A percentile compares a stretch with the other conserved stretches of the same genome.
Evolutionary conservation across 2,888 invertebrate species (phyloP).

Genomic region (Phalera bucephala): DNA sequence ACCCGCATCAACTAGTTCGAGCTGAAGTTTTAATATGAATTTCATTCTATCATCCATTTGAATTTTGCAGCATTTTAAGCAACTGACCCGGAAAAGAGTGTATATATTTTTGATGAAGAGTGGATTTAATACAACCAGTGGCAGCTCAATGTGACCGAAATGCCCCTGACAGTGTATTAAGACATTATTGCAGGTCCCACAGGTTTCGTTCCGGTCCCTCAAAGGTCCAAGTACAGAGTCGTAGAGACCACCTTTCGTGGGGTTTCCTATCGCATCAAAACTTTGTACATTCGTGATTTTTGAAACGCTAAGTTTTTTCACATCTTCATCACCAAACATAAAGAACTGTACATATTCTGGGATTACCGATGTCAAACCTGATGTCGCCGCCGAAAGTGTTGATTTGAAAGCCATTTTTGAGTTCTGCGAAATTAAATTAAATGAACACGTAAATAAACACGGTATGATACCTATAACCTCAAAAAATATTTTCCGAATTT

Average conservation of each 20-base stretch:
- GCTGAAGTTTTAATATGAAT: conserved; percentile 85
- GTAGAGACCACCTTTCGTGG: conserved; percentile 93
- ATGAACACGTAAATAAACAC: conserved; percentile 9
- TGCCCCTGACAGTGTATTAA: conserved; percentile 93
- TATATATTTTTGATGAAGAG: conserved; percentile 90
- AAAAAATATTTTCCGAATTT: neutral
- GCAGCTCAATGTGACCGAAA: conserved; percentile 96
- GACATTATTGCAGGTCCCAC: conserved; percentile 90
- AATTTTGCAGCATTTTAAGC: conserved; percentile 87
- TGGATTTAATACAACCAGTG: conserved; percentile 95
- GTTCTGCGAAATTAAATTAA: conserved; percentile 21
- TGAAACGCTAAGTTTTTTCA: conserved; percentile 90
- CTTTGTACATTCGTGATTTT: conserved; percentile 90
- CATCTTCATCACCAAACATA: conserved; percentile 89
- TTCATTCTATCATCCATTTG: conserved; percentile 83
- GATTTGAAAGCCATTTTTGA: conserved; percentile 56
- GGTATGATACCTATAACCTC: conserved; percentile 8
- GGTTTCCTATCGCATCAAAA: conserved; percentile 92
- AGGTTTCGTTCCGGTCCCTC: conserved; percentile 86
- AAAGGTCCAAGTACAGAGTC: conserved; percentile 91
- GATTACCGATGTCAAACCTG: conserved; percentile 60
- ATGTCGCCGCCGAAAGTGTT: conserved; percentile 47
- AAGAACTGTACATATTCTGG: conserved; percentile 84
- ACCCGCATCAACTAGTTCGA: conserved; percentile 88
- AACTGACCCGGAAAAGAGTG: conserved; percentile 86